A percentile compares a stretch with the other conserved stretches of the same genome.
These are phyloP conservation scores for Sebastiscus tertius DNA, from an alignment of 2,797 vertebrate species.

Conservation along the genomic window DNA sequence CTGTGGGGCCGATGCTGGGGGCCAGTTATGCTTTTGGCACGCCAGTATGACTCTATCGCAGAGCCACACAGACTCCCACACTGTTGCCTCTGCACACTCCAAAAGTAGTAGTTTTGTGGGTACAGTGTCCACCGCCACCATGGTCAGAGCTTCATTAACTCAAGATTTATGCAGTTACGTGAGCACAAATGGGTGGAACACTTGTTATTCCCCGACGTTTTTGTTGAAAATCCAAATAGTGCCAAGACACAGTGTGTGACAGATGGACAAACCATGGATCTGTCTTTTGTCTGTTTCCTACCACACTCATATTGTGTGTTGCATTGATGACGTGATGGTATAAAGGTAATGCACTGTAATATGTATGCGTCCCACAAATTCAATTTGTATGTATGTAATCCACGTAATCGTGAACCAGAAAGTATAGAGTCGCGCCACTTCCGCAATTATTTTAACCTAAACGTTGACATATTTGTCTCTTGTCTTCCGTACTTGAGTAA, in stretches of 20 bases:
- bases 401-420: no score
- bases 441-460: no score
- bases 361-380: no score
- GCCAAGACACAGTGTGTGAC: not conserved
- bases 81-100: not conserved
- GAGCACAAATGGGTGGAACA: not conserved
- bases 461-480: no score
- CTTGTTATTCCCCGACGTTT: not conserved
- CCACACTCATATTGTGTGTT: not conserved
- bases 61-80: not conserved
- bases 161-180: not conserved
- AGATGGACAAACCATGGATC: not conserved
- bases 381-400: no score
- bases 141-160: not conserved
- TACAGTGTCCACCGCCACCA: not conserved
- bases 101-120: not conserved
- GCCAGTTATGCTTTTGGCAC: conserved; percentile 15
- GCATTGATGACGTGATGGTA: not conserved
- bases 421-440: no score
- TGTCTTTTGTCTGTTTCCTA: not conserved
- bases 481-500: no score
- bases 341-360: not conserved
- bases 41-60: conserved; percentile 6
- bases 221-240: not conserved
- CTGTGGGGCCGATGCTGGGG: not conserved